These are phyloP conservation scores for Drosophila meridiana DNA, from an alignment of 2,888 invertebrate species.

Conservation along the genomic window DNA sequence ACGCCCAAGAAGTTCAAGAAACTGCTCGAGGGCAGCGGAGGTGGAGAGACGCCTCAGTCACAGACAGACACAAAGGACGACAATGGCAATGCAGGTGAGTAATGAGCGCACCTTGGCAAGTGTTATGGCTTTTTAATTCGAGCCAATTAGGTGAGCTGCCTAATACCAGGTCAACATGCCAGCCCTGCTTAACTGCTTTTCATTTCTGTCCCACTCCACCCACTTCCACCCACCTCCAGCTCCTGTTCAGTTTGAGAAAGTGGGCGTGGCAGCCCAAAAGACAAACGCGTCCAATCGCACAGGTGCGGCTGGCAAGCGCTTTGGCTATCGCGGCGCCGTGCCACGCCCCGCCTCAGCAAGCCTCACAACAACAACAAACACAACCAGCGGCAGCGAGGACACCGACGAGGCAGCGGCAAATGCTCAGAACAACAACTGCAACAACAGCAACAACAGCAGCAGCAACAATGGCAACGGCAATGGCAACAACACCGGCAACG, in stretches of 20 bases:
- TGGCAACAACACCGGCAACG: constrained; percentile 30
- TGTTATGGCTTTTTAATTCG: constrained; percentile 60
- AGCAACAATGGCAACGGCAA: constrained; percentile 18
- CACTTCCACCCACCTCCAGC: constrained; percentile 33
- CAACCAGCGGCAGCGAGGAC: constrained; percentile 50
- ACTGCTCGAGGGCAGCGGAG: constrained; percentile 65
- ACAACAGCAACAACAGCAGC: constrained; percentile 1
- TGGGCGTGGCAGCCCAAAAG: constrained; percentile 77
- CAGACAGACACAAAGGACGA: constrained; percentile 78
- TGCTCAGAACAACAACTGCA: constrained; percentile 67
- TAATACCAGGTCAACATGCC: constrained; percentile 46
- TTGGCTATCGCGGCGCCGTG: constrained; percentile 89
- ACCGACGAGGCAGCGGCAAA: constrained; percentile 49
- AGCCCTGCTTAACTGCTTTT: constrained; percentile 9
- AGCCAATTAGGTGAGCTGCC: constrained; percentile 46
- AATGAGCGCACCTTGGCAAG: constrained; percentile 16
- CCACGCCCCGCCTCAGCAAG: constrained; percentile 86
- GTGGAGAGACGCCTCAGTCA: background rate
- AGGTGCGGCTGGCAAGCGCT: constrained; percentile 88
- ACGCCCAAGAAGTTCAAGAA: constrained; percentile 85
- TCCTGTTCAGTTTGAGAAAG: constrained; percentile 82
- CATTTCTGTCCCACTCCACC: constrained; percentile 1
- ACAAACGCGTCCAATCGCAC: constrained; percentile 85
- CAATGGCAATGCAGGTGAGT: constrained; percentile 84
- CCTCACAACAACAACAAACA: constrained; percentile 77